These are phyloP conservation scores for Cyclophora punctaria DNA, from an alignment of 2,888 invertebrate species.

Conservation along the genomic window DNA sequence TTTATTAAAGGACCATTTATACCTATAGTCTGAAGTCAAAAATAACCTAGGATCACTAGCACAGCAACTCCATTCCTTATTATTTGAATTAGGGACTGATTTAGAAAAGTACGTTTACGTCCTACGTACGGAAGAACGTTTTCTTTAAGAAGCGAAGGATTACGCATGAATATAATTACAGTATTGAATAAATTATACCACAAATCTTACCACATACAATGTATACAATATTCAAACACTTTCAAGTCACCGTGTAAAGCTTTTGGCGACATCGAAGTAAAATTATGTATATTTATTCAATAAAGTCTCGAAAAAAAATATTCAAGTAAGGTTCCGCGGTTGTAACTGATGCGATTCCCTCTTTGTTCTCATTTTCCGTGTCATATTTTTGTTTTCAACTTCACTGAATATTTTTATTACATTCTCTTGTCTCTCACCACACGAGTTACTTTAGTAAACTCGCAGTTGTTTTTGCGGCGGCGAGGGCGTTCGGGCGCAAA, in stretches of 20 bases:
- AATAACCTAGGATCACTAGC: no score
- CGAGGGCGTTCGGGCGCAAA: conserved; percentile 30
- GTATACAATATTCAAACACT: conserved; percentile 16
- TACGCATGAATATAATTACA: no score
- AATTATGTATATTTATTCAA: conserved; percentile 68
- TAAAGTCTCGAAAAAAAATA: conserved; percentile 61
- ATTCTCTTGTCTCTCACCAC: conserved; percentile 57
- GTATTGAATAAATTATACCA: not conserved
- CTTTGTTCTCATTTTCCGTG: conserved; percentile 57
- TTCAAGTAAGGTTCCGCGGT: conserved; percentile 46
- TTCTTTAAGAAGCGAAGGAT: no score
- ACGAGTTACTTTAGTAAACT: conserved; percentile 44
- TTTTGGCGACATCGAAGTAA: conserved; percentile 46
- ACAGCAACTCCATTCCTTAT: no score
- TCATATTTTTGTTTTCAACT: conserved; percentile 66
- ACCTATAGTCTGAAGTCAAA: no score
- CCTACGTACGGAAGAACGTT: no score
- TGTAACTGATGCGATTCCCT: conserved; percentile 58
- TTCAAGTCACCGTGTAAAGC: conserved; percentile 34
- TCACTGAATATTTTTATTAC: conserved; percentile 62
- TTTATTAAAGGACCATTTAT: no score
- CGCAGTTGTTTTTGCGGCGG: conserved; percentile 32
- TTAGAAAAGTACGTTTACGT: no score
- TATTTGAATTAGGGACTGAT: no score
- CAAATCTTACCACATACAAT: conserved; percentile 1